Base-by-base conservation (phyloP, 2,888 invertebrate genomes). In the Diabrotica balteata region DNA sequence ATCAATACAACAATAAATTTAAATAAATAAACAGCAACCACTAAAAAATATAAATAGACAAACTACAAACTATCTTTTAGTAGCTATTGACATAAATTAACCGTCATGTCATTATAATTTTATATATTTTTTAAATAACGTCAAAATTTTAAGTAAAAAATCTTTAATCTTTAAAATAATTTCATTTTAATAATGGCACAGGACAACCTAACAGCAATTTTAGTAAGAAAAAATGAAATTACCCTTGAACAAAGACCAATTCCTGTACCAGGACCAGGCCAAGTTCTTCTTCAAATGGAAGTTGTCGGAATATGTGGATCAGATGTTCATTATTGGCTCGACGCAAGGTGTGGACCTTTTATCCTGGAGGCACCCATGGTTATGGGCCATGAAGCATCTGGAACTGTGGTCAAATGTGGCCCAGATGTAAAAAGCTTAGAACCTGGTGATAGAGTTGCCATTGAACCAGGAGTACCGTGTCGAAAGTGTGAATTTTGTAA, bases 241-340 rank as follows among this genome's bases (percentile, higher is more conserved):
- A 86, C 90, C 78, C 80, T 93, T 94, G 68, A 68, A 45, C 68
- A 68, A 51, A 89, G 91, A 43, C 90, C 92, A 0, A 89, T 95
- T 73, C 94, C 94, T 42, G 88, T 90, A 83, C 93, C 94, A 59
- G 86, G 86, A n/a, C 90, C 90, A 11, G 87, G 91, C 84, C 93
- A 96, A 87, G 95, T 94, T 0, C 88, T 96, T 5, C 81, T 97
- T 11, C 88, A 90, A 73, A 96, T 97, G 92, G 92, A 92, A 80
- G 91, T 91, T 73, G 96, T 97, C 57, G 98, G 98, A 22, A 98
- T 98, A 79, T 98, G 98, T 82, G 98, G 97, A 0, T 93, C 93
- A 0, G 97, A 98, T 84, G 94, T 98, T 5, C 96, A 97, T 84
- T 98, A 97, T 85, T 90, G 94, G 86, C 90, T 90, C 49, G 85